Base-by-base conservation (phyloP, 2,797 vertebrate species). In the Dipus sagitta region DNA sequence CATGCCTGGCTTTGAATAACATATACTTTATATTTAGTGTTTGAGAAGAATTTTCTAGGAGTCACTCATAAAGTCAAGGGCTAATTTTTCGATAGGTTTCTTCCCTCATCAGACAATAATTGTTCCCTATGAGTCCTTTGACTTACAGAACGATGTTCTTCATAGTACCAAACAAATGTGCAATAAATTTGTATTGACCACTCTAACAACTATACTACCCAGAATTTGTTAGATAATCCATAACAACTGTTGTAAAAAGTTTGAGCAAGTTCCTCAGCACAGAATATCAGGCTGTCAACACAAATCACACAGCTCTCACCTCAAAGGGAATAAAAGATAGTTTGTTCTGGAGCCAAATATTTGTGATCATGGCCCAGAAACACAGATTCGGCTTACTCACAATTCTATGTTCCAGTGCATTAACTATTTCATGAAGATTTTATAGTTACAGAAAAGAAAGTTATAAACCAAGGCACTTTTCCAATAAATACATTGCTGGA, bases 81-180 rank as follows among this genome's bases (percentile, higher is more conserved):
- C 38, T 80, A 75, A 92, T 60, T 92, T 91, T 60, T 83, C 87
- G 54, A 34, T 5, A 52, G 12, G 4, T 92, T 86, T 86, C 15
- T 82, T 62, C 70, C 75, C 20, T 88, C 26, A 21, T 79, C 32
- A 77, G 30, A 77, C 3, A 34, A 30, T 87, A 34, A 23, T 60
- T 83, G 60, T 77, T 34, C 42, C 65, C 72, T 30, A 0, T 47
- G 26, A 81, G 38, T 64, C 30, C 32, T 58, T 18, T 9, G 1
- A 92, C 17, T 58, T 77, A 6, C 68, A 28, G 32, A 89, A 65
- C 82, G 8, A 82, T 71, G 84, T n/a, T 84, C 7, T 64, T 76
- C 28, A 86, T 89, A 87, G 87, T 70, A 64, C 14, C 62, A 82
- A 70, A 30, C 7, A 47, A 88, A 60, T 62, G 11, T 15, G 60